phyloP scores from a whole-genome alignment of 2,888 invertebrate species.

The Drosophila mercatorum region DNA sequence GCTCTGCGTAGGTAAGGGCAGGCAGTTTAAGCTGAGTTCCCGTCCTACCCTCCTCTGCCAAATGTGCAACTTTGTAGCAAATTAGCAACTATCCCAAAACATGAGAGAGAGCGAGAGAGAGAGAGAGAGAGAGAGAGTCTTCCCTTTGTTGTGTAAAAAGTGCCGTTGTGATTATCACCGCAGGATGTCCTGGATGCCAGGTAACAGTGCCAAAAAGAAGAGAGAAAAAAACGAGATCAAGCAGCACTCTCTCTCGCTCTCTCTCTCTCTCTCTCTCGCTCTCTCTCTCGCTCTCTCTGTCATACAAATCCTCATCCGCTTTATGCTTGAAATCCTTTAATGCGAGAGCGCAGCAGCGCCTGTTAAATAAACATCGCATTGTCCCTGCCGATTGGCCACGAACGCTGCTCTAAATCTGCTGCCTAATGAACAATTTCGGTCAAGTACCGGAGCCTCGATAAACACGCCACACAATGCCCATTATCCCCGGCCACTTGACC shows the following conservation, averaged over 20 bases:
- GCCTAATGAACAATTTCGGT: constrained; percentile 49
- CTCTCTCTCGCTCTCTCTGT: neutral
- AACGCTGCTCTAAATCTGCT: constrained; percentile 58
- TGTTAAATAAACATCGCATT: constrained; percentile 32
- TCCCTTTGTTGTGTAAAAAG: constrained; percentile 48
- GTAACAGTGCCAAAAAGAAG: constrained; percentile 11
- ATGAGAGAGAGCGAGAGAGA: constrained; percentile 1
- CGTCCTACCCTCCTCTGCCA: constrained; percentile 57
- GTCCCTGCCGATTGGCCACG: constrained; percentile 21
- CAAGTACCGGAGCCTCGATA: constrained; percentile 13
- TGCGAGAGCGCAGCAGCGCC: constrained; percentile 39
- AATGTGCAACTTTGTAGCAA: constrained; percentile 80
- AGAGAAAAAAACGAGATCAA: constrained; percentile 1
- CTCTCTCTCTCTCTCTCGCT: too few species aligned
- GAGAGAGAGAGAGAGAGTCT: constrained; percentile 3
- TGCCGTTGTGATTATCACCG: constrained; percentile 65
- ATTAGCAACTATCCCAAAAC: constrained; percentile 59
- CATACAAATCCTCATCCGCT: constrained; percentile 48
- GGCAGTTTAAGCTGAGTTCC: constrained; percentile 13
- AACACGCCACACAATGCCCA: constrained; percentile 14
- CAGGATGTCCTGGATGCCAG: constrained; percentile 49
- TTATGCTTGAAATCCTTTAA: constrained; percentile 59
- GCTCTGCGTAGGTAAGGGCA: constrained; percentile 13
- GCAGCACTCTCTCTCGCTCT: neutral
- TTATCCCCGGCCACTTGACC: constrained; percentile 34